Percentiles rank a stretch among this genome's conserved stretches.
Evolutionary conservation across 2,797 vertebrate species (phyloP).

Genomic region (Cryptoblepharus egeriae): DNA sequence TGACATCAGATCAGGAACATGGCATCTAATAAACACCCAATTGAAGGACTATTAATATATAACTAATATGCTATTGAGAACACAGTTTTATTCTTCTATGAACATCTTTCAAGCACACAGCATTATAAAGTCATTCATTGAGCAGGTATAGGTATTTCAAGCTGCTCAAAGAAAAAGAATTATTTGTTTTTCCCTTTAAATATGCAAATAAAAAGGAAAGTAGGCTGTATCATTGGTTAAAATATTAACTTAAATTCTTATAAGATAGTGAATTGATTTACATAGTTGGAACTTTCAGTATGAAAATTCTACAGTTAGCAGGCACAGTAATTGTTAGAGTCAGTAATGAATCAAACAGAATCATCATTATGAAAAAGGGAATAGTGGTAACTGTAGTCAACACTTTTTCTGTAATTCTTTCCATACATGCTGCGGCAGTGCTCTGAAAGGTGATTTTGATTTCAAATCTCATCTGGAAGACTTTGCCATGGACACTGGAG

Average conservation of each 20-base stretch:
- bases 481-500: neutral
- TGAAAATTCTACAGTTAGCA: neutral
- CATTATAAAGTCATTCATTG: constrained; percentile 40
- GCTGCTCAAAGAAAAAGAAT: constrained; percentile 48
- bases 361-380: constrained; percentile 10
- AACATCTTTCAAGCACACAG: constrained; percentile 45
- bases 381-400: neutral
- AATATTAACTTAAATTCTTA: neutral
- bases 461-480: neutral
- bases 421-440: neutral
- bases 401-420: neutral
- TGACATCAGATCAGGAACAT: constrained; percentile 52
- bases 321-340: neutral
- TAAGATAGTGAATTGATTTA: neutral
- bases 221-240: constrained; percentile 33
- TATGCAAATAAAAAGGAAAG: constrained; percentile 9
- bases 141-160: constrained; percentile 49
- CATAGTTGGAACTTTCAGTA: constrained; percentile 3
- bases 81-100: constrained; percentile 56
- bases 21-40: constrained; percentile 27
- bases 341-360: neutral
- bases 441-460: neutral
- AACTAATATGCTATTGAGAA: constrained; percentile 46
- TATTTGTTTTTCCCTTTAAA: neutral
- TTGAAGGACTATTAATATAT: constrained; percentile 55